Evolutionary conservation across 2,797 vertebrate genomes (phyloP).

Genomic region (Hydrophis major): DNA sequence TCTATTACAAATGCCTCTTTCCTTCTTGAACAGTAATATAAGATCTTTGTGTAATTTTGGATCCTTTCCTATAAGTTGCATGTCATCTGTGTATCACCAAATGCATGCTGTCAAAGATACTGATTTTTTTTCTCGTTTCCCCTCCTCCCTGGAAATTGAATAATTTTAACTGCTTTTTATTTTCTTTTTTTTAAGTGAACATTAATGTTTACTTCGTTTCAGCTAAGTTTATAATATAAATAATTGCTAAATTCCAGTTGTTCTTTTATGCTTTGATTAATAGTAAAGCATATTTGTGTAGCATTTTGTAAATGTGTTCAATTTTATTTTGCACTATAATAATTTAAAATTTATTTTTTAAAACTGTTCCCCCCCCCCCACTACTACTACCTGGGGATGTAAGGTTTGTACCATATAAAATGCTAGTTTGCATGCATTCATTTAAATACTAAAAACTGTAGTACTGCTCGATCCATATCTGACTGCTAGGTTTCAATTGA

Average conservation of each 20-base stretch:
- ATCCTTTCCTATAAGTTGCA: conserved; percentile 68
- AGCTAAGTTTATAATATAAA: conserved; percentile 74
- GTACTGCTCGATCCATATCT: conserved; percentile 98
- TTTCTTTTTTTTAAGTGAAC: conserved; percentile 72
- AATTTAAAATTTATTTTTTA: conserved; percentile 56
- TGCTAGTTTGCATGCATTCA: conserved; percentile 85
- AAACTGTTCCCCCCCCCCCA: conserved; percentile 26
- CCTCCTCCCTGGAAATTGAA: conserved; percentile 58
- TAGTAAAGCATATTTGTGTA: conserved; percentile 65
- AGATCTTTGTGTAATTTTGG: conserved; percentile 49
- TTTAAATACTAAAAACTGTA: conserved; percentile 87
- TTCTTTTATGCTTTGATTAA: conserved; percentile 74
- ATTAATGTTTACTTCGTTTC: conserved; percentile 79
- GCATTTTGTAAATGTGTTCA: conserved; percentile 58
- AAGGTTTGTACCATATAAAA: conserved; percentile 74
- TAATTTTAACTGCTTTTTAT: conserved; percentile 54
- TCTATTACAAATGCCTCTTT: conserved; percentile 41
- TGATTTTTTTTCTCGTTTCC: conserved; percentile 63
- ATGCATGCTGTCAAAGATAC: conserved; percentile 69
- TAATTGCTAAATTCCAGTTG: conserved; percentile 71
- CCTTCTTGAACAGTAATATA: conserved; percentile 51
- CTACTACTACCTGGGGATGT: conserved; percentile 66
- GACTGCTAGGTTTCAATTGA: conserved; percentile 99
- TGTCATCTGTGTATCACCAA: conserved; percentile 70
- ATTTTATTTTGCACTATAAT: conserved; percentile 69